phyloP scores from a whole-genome alignment of 2,113 vertebrate genomes.

The Maccullochella peelii region DNA sequence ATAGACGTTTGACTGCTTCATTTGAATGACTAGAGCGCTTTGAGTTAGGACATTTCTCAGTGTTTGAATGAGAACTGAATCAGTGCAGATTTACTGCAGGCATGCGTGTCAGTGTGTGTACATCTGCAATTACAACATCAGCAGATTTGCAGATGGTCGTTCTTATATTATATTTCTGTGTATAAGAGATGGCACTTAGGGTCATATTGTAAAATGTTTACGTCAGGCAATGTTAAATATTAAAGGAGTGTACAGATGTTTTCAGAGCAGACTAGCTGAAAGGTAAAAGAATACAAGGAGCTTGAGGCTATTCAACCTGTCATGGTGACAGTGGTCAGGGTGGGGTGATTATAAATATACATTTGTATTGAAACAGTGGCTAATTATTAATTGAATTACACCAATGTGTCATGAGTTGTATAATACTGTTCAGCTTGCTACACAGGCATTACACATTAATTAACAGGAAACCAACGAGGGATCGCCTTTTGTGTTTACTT shows the following conservation, averaged over 20 bases:
- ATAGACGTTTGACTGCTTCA: background rate
- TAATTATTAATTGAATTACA: conserved; percentile 28
- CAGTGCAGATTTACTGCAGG: background rate
- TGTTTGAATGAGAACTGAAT: background rate
- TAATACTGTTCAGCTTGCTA: background rate
- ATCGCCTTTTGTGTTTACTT: background rate
- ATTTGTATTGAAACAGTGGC: conserved; percentile 9
- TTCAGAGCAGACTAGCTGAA: background rate
- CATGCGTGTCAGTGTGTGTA: background rate
- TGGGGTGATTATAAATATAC: background rate
- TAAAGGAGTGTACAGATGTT: background rate
- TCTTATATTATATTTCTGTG: background rate
- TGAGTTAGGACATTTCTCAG: background rate
- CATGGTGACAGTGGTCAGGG: background rate
- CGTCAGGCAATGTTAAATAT: background rate
- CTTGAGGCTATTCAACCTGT: background rate
- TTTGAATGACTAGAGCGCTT: conserved; percentile 17
- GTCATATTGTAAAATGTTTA: background rate
- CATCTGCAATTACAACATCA: background rate
- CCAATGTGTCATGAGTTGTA: background rate
- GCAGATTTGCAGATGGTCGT: background rate
- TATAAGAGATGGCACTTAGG: background rate
- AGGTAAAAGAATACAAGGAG: background rate
- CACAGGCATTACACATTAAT: background rate
- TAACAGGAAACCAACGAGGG: too few species aligned